These are phyloP conservation scores for Gymnothorax reevesii DNA, from an alignment of 2,797 vertebrate genomes.

Conservation along the genomic window DNA sequence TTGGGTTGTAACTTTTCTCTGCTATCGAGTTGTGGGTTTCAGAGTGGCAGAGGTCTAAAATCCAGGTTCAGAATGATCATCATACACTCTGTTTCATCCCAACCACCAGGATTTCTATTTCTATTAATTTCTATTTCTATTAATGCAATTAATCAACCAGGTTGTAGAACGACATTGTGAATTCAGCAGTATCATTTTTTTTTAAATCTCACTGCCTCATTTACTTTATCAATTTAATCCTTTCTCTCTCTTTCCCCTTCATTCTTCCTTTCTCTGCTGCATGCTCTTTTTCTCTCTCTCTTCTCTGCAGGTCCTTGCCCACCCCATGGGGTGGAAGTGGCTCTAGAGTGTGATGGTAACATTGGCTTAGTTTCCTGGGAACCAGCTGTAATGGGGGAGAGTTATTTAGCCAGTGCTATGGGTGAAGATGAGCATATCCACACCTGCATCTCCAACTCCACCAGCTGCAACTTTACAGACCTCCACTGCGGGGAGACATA, in stretches of 20 bases:
- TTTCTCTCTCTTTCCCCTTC: neutral
- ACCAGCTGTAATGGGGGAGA: constrained; percentile 20
- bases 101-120: too few relatives aligned
- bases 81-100: too few relatives aligned
- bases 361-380: constrained; percentile 36
- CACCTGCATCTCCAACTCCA: constrained; percentile 38
- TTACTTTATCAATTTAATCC: too few relatives aligned
- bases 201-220: neutral
- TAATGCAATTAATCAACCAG: too few relatives aligned
- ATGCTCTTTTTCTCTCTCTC: neutral
- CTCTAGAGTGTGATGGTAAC: constrained; percentile 29
- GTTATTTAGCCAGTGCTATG: constrained; percentile 26
- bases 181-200: too few relatives aligned
- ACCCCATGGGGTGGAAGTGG: constrained; percentile 23
- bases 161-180: too few relatives aligned
- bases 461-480: constrained; percentile 33
- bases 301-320: constrained; percentile 36
- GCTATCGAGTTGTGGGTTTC: too few relatives aligned
- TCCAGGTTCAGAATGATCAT: too few relatives aligned
- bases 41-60: too few relatives aligned
- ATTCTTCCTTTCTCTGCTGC: neutral
- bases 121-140: too few relatives aligned
- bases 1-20: too few relatives aligned
- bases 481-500: constrained; percentile 42
- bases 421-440: constrained; percentile 7